phyloP scores from a whole-genome alignment of 2,797 vertebrate species.

The Sebastes hubbsi region DNA sequence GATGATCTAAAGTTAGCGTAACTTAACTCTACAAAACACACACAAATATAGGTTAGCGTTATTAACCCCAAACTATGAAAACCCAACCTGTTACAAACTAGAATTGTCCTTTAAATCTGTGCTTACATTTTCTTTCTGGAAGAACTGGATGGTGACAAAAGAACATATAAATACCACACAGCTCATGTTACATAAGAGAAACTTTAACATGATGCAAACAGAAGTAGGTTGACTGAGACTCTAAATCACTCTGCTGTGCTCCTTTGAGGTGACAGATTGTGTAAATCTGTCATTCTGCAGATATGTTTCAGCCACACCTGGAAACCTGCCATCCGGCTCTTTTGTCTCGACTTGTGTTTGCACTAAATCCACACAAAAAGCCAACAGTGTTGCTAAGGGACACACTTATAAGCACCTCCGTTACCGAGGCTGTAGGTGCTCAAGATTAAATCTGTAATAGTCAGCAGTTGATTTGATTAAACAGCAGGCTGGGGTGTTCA shows the following conservation, averaged over 20 bases:
- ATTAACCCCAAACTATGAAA: neutral
- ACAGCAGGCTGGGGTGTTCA: too few relatives aligned
- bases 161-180: neutral
- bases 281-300: neutral
- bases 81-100: neutral
- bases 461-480: neutral
- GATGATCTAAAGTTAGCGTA: neutral
- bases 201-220: neutral
- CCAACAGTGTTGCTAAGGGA: neutral
- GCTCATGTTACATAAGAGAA: neutral
- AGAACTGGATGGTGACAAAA: neutral
- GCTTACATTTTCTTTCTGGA: neutral
- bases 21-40: neutral
- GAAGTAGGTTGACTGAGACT: neutral
- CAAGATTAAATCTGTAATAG: neutral
- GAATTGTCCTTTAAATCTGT: neutral
- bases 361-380: neutral
- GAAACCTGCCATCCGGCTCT: neutral
- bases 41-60: neutral
- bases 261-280: neutral
- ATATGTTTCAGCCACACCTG: neutral
- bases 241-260: neutral
- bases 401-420: neutral
- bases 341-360: neutral
- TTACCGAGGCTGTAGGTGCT: neutral